A percentile compares a stretch with the other conserved stretches of the same genome.
These are phyloP conservation scores for Trachelus troglodyta DNA, from an alignment of 2,888 invertebrate genomes.

Conservation along the genomic window DNA sequence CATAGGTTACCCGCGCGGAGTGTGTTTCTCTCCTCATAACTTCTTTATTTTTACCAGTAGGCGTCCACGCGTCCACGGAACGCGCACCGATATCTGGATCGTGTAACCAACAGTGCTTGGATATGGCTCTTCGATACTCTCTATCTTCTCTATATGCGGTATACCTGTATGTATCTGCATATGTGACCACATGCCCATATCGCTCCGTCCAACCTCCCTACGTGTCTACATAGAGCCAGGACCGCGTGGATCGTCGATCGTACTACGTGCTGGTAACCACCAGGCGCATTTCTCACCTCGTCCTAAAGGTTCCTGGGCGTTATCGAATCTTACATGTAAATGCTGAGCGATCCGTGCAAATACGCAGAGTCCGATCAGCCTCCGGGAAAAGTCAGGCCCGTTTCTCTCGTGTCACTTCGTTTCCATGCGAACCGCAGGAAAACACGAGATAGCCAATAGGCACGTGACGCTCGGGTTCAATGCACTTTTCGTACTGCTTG, in stretches of 20 bases:
- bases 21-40: slow-evolving; percentile 34
- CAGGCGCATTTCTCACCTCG: slow-evolving; percentile 19
- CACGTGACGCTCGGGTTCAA: not conserved
- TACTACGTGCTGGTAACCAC: slow-evolving; percentile 17
- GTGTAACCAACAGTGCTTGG: slow-evolving; percentile 28
- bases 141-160: not conserved
- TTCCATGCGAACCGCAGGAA: not conserved
- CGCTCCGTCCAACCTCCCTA: not conserved
- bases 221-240: not conserved
- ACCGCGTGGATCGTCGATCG: slow-evolving; percentile 18
- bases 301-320: slow-evolving; percentile 28
- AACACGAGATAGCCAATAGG: not conserved
- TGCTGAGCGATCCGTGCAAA: slow-evolving; percentile 24
- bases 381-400: not conserved
- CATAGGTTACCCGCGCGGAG: slow-evolving; percentile 21
- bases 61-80: slow-evolving; percentile 15
- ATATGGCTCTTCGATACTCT: not conserved
- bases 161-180: not conserved
- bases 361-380: not conserved
- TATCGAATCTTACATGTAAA: slow-evolving; percentile 49
- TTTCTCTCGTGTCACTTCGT: not conserved
- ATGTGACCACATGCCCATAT: not conserved
- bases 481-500: slow-evolving; percentile 20
- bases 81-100: slow-evolving; percentile 41
- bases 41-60: slow-evolving; percentile 40